Evolutionary conservation across 1,140 invertebrate genomes (phyloP), one percentile per base, ranked within the genome.

Genomic region (Campoletis sonorensis): DNA sequence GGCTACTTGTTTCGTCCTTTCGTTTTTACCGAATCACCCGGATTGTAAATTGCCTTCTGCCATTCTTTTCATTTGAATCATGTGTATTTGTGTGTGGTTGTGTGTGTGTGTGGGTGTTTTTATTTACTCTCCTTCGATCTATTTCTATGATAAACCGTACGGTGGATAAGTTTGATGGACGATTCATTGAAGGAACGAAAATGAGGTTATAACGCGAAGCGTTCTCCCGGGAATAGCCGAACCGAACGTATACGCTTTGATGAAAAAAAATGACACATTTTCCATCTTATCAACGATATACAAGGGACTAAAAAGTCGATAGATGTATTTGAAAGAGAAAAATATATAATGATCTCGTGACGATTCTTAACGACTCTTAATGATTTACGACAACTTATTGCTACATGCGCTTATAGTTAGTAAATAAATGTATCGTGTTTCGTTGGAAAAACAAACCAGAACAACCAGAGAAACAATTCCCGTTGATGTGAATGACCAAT

Each of bases 101-200:
- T 45, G 40, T 45, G 40, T 45, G 40, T 45, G 40, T 45, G 40
- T 45, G 40, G 1, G 8, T 45, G 40, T 77, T 61, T 61, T 77
- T n/a, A 2, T 26, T 45, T 40, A 61, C 67, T 67, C 40, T 40
- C 45, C 2, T 78, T 33, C 40, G 51, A 78, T 45, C 76, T 78
- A 78, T 3, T 26, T 40, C 76, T 78, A 78, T 33, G 8, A 78
- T 78, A 78, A 78, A 78, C 58, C 76, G 76, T 78, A 77, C 75
- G 54, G 75, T 77, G 54, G 40, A 64, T 77, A 77, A 77, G 75
- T 77, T 77, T 73, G 51, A 77, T 77, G 75, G 75, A 77, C 75
- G 75, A 77, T 77, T 77, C 40, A 33, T 64, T 77, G 75, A 64
- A 77, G 75, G 75, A 77, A 77, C 75, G 75, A 30, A 45, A 54